Conservation (phyloP, 53 echinoderm and acorn worm species). For the Echinarachnius parma region DNA sequence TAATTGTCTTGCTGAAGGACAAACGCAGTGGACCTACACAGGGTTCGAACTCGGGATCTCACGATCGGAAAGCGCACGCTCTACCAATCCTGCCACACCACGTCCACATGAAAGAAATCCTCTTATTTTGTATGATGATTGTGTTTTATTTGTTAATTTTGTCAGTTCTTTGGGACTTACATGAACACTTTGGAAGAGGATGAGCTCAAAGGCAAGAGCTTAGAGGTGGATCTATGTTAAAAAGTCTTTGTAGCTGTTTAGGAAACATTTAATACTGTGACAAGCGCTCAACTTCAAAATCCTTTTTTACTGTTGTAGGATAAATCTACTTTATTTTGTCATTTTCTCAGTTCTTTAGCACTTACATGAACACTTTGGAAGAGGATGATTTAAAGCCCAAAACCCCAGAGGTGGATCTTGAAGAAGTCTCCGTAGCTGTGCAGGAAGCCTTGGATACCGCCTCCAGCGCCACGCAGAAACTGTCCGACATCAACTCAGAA, state of each 20-base stretch:
- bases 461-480: conserved; percentile 70
- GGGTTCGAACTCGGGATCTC: no score
- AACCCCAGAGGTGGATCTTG: conserved; percentile 72
- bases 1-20: no score
- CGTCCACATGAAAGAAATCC: no score
- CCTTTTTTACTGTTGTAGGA: conserved; percentile 61
- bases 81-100: no score
- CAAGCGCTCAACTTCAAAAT: conserved; percentile 82
- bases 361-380: conserved; percentile 82
- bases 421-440: conserved; percentile 75
- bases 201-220: conserved; percentile 57
- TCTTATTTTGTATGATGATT: no score
- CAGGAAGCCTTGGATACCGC: conserved; percentile 92
- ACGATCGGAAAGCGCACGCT: no score
- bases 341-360: conserved; percentile 64
- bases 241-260: conserved; percentile 77
- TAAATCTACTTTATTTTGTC: not conserved
- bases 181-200: conserved; percentile 88
- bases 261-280: conserved; percentile 82
- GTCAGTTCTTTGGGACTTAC: conserved; percentile 80
- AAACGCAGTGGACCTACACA: no score
- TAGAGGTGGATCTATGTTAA: conserved; percentile 78
- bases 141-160: not conserved
- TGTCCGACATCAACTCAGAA: conserved; percentile 86
- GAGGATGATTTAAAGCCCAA: conserved; percentile 76